A percentile compares a stretch with the other conserved stretches of the same genome.
Evolutionary conservation across 2,113 vertebrate genomes (phyloP).

Genomic region (Alosa alosa): DNA sequence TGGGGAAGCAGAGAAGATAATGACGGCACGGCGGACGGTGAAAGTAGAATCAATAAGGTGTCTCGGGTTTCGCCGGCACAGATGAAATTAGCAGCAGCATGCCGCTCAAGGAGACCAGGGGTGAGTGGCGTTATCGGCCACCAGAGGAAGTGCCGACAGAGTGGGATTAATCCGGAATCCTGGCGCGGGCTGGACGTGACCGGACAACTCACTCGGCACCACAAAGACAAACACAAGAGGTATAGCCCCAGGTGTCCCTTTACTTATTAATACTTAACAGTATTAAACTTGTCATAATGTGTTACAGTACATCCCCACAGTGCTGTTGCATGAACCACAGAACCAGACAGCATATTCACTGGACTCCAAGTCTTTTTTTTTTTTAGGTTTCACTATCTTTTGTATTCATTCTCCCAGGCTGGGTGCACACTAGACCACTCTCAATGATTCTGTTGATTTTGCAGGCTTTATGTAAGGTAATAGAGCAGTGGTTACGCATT

Average conservation of each 20-base stretch:
- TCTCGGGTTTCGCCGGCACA: constrained; percentile 35
- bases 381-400: background rate
- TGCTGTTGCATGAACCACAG: background rate
- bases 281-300: background rate
- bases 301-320: background rate
- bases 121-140: constrained; percentile 25
- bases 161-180: background rate
- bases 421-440: background rate
- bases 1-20: constrained; percentile 4
- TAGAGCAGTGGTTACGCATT: constrained; percentile 61
- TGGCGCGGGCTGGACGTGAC: background rate
- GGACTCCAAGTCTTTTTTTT: background rate
- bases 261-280: background rate
- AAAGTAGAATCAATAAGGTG: constrained; percentile 41
- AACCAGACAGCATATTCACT: background rate
- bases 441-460: background rate
- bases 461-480: background rate
- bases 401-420: background rate
- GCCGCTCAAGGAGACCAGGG: constrained; percentile 31
- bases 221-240: background rate
- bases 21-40: background rate
- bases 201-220: background rate
- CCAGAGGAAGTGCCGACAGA: constrained; percentile 30
- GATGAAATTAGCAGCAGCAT: constrained; percentile 31
- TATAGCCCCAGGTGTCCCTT: background rate